Conservation (phyloP, 2,797 vertebrate species). For the Micropoecilia bifurca region DNA sequence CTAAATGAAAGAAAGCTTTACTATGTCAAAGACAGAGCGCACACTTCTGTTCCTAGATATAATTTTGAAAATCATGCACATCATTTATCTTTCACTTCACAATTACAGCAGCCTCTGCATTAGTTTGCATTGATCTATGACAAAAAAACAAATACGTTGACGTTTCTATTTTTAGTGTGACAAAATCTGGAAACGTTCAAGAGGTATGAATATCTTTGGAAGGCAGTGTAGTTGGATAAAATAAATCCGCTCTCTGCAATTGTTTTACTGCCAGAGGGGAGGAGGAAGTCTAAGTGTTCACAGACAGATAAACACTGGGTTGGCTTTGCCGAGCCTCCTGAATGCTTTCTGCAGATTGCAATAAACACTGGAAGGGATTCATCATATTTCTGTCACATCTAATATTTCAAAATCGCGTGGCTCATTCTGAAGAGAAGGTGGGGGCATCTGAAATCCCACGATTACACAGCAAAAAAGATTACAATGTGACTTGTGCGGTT, state of each 20-base stretch:
- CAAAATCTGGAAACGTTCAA: not conserved
- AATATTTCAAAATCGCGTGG: slow-evolving; percentile 61
- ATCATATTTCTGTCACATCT: slow-evolving; percentile 55
- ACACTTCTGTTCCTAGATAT: not conserved
- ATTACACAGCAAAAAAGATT: slow-evolving; percentile 79
- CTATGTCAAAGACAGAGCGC: not conserved
- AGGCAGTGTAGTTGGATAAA: slow-evolving; percentile 11
- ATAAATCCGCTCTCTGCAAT: slow-evolving; percentile 17
- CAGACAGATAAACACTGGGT: slow-evolving; percentile 50
- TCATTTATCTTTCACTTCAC: not conserved
- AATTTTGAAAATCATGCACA: not conserved
- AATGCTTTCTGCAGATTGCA: slow-evolving; percentile 37
- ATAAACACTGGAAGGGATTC: slow-evolving; percentile 55
- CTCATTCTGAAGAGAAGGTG: slow-evolving; percentile 35
- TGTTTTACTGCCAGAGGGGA: slow-evolving; percentile 25
- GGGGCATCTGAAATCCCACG: slow-evolving; percentile 70
- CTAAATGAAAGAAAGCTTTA: not conserved
- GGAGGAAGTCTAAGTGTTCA: slow-evolving; percentile 44
- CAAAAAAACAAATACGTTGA: not conserved
- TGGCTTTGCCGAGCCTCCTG: slow-evolving; percentile 29
- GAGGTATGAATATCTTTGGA: not conserved
- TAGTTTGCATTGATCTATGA: not conserved
- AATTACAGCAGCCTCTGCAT: not conserved
- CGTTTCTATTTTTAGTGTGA: not conserved
- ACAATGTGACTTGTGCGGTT: slow-evolving; percentile 70